These are phyloP conservation scores for Saimiri boliviensis DNA, from an alignment of 2,113 vertebrate genomes.

Conservation along the genomic window DNA sequence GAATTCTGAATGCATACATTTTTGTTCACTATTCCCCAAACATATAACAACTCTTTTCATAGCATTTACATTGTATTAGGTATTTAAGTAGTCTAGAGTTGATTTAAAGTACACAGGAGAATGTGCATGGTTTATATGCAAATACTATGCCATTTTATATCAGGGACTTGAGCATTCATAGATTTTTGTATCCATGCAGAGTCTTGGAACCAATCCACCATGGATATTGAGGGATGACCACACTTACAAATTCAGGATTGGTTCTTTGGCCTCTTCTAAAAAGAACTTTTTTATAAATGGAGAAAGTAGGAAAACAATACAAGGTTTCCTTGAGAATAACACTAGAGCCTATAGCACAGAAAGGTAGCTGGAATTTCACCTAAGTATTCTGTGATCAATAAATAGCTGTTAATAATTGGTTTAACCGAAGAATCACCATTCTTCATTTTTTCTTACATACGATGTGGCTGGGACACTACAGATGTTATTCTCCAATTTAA, in stretches of 20 bases:
- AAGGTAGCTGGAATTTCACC: not conserved
- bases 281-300: not conserved
- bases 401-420: constrained; percentile 33
- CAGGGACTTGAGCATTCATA: not conserved
- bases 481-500: constrained; percentile 57
- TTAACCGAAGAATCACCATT: constrained; percentile 59
- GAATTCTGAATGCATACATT: not conserved
- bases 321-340: not conserved
- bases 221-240: not conserved
- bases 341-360: not conserved
- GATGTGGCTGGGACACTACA: not conserved
- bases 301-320: not conserved
- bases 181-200: not conserved
- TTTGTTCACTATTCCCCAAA: not conserved
- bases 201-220: no score
- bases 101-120: not conserved
- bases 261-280: not conserved
- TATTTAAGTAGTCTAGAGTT: not conserved
- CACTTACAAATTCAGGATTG: not conserved
- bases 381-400: constrained; percentile 28
- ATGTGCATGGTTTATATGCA: not conserved
- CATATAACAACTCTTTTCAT: not conserved
- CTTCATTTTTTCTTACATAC: constrained; percentile 39
- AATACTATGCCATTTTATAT: not conserved
- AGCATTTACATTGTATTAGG: not conserved